These are phyloP conservation scores for Augochlorella aurata DNA, from an alignment of 2,888 invertebrate species.

Conservation along the genomic window DNA sequence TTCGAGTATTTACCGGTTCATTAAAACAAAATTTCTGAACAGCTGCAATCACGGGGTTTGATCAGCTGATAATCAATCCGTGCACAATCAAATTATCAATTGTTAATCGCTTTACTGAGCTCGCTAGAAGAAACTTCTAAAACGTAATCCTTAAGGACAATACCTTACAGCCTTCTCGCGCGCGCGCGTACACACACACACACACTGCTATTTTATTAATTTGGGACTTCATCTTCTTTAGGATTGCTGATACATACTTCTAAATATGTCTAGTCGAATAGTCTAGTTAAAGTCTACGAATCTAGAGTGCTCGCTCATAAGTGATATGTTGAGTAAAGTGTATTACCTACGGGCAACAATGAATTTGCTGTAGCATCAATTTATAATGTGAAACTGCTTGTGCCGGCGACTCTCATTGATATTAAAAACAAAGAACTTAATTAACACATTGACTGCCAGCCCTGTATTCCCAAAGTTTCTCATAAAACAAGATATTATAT, in stretches of 20 bases:
- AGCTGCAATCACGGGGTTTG: constrained; percentile 5
- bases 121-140: constrained; percentile 35
- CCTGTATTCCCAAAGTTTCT: not conserved
- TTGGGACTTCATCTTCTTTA: constrained; percentile 31
- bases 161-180: constrained; percentile 31
- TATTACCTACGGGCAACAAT: constrained; percentile 60
- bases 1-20: constrained; percentile 34
- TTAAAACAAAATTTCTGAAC: constrained; percentile 3
- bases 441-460: not conserved
- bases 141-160: constrained; percentile 34
- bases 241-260: constrained; percentile 40
- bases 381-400: constrained; percentile 42
- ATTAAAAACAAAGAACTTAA: not conserved
- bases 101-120: constrained; percentile 29
- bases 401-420: constrained; percentile 35
- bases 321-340: constrained; percentile 76
- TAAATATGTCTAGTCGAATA: constrained; percentile 56
- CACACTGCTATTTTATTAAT: constrained; percentile 24
- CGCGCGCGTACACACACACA: not conserved
- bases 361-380: constrained; percentile 54
- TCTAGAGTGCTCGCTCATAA: constrained; percentile 69
- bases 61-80: constrained; percentile 61
- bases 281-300: constrained; percentile 62
- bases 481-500: not conserved
- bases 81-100: constrained; percentile 44